Percentiles rank a stretch among this genome's conserved stretches.
Evolutionary conservation across 2,888 invertebrate species (phyloP).

Genomic region (Lasioglossum calceatum): DNA sequence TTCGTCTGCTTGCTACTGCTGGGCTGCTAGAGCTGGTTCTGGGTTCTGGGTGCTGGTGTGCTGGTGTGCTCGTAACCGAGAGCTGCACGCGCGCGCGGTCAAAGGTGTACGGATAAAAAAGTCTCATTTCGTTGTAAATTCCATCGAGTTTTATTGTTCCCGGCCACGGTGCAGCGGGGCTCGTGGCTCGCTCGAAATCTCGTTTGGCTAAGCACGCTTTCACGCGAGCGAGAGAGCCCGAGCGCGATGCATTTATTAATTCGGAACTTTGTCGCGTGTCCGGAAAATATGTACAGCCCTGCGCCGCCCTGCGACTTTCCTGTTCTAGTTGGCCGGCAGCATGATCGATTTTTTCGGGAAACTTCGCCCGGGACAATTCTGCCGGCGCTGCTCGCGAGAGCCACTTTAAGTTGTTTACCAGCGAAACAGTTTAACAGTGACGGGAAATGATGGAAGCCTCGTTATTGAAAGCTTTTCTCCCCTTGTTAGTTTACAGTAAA

Average conservation of each 20-base stretch:
- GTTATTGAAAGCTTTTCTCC: too few relatives aligned
- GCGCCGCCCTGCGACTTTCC: not conserved
- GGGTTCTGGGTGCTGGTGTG: not conserved
- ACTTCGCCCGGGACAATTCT: not conserved
- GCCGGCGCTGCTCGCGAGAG: not conserved
- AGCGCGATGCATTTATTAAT: constrained; percentile 5
- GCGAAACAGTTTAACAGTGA: too few relatives aligned
- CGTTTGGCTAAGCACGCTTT: constrained; percentile 16
- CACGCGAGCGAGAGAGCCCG: not conserved
- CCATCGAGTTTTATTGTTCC: constrained; percentile 71
- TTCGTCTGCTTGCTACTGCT: not conserved
- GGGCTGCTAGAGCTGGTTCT: not conserved
- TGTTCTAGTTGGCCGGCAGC: not conserved
- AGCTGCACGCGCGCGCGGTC: constrained; percentile 13
- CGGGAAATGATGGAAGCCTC: too few relatives aligned
- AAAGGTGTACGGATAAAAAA: constrained; percentile 51
- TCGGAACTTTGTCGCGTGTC: constrained; percentile 8
- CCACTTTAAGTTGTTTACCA: not conserved
- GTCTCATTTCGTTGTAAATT: constrained; percentile 73
- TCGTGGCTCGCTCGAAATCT: constrained; percentile 10
- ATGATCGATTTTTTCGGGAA: constrained; percentile 1
- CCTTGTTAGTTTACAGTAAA: too few relatives aligned
- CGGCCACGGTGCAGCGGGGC: not conserved
- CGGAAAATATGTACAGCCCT: not conserved
- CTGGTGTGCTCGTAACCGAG: constrained; percentile 6